Evolutionary conservation across 1,140 invertebrate species (phyloP).

Genomic region (Venustaconcha ellipsiformis): DNA sequence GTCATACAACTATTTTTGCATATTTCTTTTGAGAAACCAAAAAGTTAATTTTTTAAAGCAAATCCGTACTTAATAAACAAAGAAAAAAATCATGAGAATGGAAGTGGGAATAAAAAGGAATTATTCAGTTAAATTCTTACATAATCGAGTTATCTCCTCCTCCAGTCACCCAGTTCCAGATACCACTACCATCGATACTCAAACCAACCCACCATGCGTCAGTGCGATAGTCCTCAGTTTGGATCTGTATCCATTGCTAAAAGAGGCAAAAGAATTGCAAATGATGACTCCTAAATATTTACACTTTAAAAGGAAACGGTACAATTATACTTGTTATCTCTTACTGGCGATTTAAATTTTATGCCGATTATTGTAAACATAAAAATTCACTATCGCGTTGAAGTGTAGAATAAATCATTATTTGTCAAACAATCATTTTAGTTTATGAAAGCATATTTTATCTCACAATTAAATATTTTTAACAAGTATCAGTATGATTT

Average conservation of each 20-base stretch:
- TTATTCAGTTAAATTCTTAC: slow-evolving; percentile 6
- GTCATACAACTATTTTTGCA: no score
- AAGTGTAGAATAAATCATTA: no score
- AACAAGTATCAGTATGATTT: no score
- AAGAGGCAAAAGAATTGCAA: background rate
- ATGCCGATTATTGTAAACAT: background rate
- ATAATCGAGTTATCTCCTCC: slow-evolving; percentile 21
- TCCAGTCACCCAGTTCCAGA: slow-evolving; percentile 25
- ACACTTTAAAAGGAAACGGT: background rate
- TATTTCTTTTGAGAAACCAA: background rate
- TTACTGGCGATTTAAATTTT: background rate
- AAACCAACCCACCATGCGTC: slow-evolving; percentile 34
- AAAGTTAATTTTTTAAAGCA: background rate
- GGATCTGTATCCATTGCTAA: slow-evolving; percentile 21
- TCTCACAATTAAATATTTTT: no score
- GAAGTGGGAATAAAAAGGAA: background rate
- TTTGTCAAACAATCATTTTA: no score
- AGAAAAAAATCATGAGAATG: background rate
- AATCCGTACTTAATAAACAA: background rate
- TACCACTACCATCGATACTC: background rate
- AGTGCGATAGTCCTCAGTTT: slow-evolving; percentile 25
- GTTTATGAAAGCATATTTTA: no score
- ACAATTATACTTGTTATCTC: background rate
- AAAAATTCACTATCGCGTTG: background rate
- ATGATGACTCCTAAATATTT: background rate